Percentiles rank a stretch among this genome's conserved stretches.
Conservation (phyloP, 2,113 vertebrate species). For the Nothocercus nigrocapillus region DNA sequence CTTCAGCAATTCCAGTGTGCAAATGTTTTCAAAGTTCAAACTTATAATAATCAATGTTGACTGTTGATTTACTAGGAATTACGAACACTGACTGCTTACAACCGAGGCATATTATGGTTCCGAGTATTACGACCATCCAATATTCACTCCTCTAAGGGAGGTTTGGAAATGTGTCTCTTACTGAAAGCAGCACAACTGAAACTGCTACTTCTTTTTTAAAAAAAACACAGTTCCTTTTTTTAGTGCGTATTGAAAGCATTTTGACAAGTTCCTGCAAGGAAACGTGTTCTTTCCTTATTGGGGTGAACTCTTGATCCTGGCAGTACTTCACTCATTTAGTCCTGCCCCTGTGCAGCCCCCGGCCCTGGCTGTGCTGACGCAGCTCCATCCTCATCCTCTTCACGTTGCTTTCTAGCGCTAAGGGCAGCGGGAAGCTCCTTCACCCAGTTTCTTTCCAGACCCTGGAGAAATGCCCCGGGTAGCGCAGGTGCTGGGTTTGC, state of each 20-base stretch:
- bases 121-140: neutral
- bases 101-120: neutral
- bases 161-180: neutral
- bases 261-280: neutral
- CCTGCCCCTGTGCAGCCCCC: accelerated
- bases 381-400: neutral
- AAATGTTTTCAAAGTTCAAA: neutral
- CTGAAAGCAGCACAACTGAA: conserved; percentile 40
- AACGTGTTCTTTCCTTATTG: accelerated
- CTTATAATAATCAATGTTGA: neutral
- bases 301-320: neutral
- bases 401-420: neutral
- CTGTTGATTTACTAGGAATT: neutral
- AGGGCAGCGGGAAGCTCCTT: neutral
- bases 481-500: neutral
- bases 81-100: neutral
- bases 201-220: neutral
- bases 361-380: neutral
- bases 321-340: accelerated
- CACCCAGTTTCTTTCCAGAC: neutral
- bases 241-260: neutral
- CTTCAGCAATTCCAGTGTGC: neutral
- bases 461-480: accelerated
- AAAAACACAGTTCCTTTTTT: neutral
- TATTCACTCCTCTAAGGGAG: accelerated